Base-by-base conservation (phyloP, 2,797 vertebrate species). In the Lepidocolaptes lacrymiger region DNA sequence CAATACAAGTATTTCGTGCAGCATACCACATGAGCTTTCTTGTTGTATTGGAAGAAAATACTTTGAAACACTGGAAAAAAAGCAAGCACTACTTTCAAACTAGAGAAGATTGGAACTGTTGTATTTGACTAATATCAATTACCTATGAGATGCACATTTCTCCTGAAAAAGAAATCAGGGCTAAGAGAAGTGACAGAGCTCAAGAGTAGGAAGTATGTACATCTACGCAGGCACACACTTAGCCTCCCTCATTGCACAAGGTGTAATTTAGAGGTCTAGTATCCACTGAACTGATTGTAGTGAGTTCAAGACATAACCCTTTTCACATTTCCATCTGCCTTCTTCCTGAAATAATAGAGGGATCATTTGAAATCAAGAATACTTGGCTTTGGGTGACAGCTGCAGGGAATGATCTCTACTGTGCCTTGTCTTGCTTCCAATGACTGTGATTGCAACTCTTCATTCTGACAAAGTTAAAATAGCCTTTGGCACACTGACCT, bases 1-100 rank as follows among this genome's bases (percentile, higher is more conserved):
- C 69, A 5, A 94, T 89, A 93, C 99, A 99, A 95, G 95, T 37
- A 3, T 93, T 77, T 81, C 98, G 97, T 85, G 99, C 98, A 2
- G 97, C 93, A 13, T 97, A 93, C 99, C 99, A 99, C 0, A 6
- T 59, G 76, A 97, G 98, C 27, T 80, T 97, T 73, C 98, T 97
- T 37, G 85, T 94, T 56, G 30, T 41, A 39, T 66, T 87, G 32
- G 96, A 96, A 64, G 95, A 93, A 92, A 98, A 97, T 44, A 99
- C 71, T 97, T 97, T 99, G 96, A 99, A 99, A 97, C 99, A 99
- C 99, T 99, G 86, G 18, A 19, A 93, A 84, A 7, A 66, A 85
- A 82, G 4, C 62, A 68, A 51, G 51, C 8, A 22, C 4, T 66
- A 85, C 21, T 49, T 67, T 88, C 26, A 66, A 80, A 58, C 14